Conservation (phyloP, 2,113 vertebrate species). For the Pardalotus punctatus region DNA sequence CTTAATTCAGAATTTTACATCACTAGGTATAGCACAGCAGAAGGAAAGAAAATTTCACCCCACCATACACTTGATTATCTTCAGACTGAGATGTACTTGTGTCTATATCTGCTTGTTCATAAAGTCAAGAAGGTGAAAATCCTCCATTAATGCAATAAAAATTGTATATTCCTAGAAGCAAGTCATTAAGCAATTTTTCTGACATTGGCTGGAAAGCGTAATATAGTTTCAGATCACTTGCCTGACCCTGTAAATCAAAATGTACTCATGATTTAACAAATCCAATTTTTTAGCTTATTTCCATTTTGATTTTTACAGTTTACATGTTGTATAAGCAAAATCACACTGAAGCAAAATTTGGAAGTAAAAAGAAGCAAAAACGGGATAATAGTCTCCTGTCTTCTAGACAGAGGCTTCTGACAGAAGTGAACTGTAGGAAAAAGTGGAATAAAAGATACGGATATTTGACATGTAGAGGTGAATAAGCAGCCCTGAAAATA, state of each 20-base stretch:
- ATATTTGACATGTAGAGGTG: background rate
- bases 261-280: background rate
- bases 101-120: background rate
- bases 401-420: background rate
- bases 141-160: background rate
- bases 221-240: background rate
- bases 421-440: background rate
- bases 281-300: background rate
- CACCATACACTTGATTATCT: background rate
- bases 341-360: background rate
- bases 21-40: background rate
- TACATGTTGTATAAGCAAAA: background rate
- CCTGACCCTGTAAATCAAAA: background rate
- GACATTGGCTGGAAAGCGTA: background rate
- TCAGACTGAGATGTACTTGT: background rate
- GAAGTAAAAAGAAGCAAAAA: background rate
- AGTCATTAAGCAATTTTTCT: background rate
- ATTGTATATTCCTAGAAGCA: background rate
- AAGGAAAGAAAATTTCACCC: background rate
- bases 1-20: slow-evolving; percentile 9
- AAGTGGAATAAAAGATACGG: background rate
- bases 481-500: background rate
- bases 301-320: background rate
- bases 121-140: slow-evolving; percentile 15
- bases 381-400: background rate